Base-by-base conservation (phyloP, 1,140 invertebrate species). In the Mya arenaria region DNA sequence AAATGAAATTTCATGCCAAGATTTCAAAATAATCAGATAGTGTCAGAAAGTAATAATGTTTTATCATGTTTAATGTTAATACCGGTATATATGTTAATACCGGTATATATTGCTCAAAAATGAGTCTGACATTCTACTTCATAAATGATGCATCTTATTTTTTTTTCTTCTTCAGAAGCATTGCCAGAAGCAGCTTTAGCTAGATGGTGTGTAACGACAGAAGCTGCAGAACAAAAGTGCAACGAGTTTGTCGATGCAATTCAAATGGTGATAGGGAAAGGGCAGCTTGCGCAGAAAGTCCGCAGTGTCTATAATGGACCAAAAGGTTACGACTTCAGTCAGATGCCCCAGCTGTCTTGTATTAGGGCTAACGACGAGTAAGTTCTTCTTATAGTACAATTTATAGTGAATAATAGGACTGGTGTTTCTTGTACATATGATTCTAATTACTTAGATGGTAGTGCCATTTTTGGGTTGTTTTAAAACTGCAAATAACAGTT, bases 201-300 rank as follows among this genome's bases (percentile, higher is more conserved):
- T 30, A 71, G 90, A 84, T 93, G 91, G 13, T 99, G 98, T 92
- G 96, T 98, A 5, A 97, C 97, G 0, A 98, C 97, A 0, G 95
- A 96, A 60, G 94, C 95, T 0, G 98, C 99, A 93, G 94, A 96
- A 91, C 95, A 96, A 55, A 99, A 99, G 93, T 99, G 98, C 91
- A 90, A 96, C 17, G 96, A 96, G 93, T 98, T 99, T 97, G 96
- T 95, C 94, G 96, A 96, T 91, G 89, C 92, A 85, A 83, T 92
- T 97, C 58, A 84, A 56, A 71, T 66, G 32, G 48, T 48, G 58
- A 36, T 74, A 60, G 74, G 0, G 17, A n/a, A 30, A 8, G 74
- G 19, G 17, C 52, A 39, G 65, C 85, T 28, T 74, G 86, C 25
- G 28, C 65, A n/a, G 52, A 82, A 30, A 85, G 79, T 82, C 1